These are phyloP conservation scores for Crotalus tigris DNA, from an alignment of 2,113 vertebrate species.

Conservation along the genomic window DNA sequence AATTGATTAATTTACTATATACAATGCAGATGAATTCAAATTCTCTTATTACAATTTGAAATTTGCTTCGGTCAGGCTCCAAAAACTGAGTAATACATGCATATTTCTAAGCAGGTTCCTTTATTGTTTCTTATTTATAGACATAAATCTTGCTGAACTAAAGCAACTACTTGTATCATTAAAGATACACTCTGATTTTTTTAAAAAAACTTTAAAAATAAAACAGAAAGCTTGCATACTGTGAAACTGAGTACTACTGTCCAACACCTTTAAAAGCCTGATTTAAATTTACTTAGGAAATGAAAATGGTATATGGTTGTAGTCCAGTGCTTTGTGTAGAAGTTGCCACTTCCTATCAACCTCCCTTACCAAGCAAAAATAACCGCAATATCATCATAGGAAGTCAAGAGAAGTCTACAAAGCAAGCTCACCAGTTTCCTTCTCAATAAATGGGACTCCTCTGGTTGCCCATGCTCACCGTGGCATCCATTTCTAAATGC, in stretches of 20 bases:
- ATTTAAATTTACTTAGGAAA: not conserved
- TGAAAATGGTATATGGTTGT: not conserved
- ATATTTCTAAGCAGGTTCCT: not conserved
- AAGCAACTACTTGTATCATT: not conserved
- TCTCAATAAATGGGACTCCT: not conserved
- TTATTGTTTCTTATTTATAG: not conserved
- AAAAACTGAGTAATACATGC: not conserved
- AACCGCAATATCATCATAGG: not conserved
- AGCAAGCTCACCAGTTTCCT: not conserved
- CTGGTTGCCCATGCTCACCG: not conserved
- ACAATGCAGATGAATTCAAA: not conserved
- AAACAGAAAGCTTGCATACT: not conserved
- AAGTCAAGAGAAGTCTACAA: not conserved
- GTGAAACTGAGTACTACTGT: not conserved
- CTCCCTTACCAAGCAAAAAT: not conserved
- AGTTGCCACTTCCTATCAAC: accelerated
- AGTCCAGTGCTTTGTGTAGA: not conserved
- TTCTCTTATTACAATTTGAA: not conserved
- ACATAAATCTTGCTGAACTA: not conserved
- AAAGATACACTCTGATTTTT: not conserved
- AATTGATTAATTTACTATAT: not conserved
- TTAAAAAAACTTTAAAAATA: not conserved
- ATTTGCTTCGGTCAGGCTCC: not conserved
- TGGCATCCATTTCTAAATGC: not conserved
- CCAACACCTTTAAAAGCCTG: not conserved